These are phyloP conservation scores for Zygaena filipendulae DNA, from an alignment of 2,888 invertebrate species.

Conservation along the genomic window DNA sequence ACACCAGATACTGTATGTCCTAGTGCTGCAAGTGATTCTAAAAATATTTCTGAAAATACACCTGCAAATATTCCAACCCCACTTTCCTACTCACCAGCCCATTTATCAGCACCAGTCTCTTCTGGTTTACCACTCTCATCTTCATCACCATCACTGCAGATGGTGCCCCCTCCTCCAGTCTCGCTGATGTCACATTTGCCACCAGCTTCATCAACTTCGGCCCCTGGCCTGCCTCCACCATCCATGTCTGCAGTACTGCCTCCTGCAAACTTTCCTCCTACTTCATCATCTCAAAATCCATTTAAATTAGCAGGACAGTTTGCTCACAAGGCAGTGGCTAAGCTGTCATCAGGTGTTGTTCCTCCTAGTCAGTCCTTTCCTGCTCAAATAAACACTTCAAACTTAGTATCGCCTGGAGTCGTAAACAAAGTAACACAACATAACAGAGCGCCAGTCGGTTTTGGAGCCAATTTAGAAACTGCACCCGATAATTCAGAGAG, in stretches of 20 bases:
- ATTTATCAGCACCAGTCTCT: too few relatives aligned
- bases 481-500: constrained; percentile 77
- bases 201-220: constrained; percentile 8
- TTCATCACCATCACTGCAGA: constrained; percentile 5
- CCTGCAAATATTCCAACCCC: constrained; percentile 4
- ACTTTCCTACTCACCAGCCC: too few relatives aligned
- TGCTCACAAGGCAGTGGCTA: constrained; percentile 51
- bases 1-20: constrained; percentile 20
- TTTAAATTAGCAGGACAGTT: constrained; percentile 55
- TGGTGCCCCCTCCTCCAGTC: constrained; percentile 8
- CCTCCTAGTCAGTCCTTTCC: constrained; percentile 29
- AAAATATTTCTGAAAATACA: neutral
- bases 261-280: constrained; percentile 29
- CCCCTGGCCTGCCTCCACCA: constrained; percentile 12
- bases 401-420: constrained; percentile 40
- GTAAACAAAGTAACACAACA: constrained; percentile 43
- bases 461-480: constrained; percentile 72
- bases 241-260: constrained; percentile 20
- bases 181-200: constrained; percentile 3
- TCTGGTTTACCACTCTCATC: constrained; percentile 4
- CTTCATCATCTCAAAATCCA: constrained; percentile 40
- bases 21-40: constrained; percentile 16
- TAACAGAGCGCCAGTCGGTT: constrained; percentile 38
- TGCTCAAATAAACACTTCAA: constrained; percentile 32
- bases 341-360: constrained; percentile 21